phyloP scores from a whole-genome alignment of 37 sponge, comb jelly and placozoan genomes.

The Corticium candelabrum region DNA sequence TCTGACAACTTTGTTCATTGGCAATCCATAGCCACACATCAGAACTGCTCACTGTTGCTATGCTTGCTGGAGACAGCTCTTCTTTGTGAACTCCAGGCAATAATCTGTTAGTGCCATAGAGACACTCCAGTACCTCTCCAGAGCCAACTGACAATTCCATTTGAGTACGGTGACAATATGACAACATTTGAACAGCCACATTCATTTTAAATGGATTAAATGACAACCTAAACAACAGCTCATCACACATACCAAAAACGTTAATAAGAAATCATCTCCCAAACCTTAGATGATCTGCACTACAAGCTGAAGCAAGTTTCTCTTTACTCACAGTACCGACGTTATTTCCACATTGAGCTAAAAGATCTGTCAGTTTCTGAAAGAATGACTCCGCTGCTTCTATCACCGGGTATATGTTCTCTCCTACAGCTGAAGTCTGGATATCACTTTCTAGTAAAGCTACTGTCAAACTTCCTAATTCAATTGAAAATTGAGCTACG shows the following conservation, averaged over 20 bases:
- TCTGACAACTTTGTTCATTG: no score
- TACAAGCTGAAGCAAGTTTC: neutral
- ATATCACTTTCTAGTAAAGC: neutral
- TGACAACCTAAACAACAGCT: neutral
- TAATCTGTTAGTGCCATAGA: no score
- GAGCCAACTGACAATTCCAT: neutral
- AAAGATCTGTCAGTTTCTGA: neutral
- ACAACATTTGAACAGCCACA: neutral
- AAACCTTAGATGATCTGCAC: neutral
- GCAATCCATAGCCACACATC: no score
- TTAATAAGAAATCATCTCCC: no score
- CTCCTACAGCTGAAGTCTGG: neutral
- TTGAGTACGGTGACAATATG: neutral
- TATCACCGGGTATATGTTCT: neutral
- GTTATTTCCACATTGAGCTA: neutral
- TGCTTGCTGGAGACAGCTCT: neutral
- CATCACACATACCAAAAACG: no score
- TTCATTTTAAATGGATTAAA: neutral
- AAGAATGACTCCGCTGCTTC: neutral
- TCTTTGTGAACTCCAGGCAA: neutral
- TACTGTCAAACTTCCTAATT: neutral
- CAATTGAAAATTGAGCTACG: neutral
- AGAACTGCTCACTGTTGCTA: neutral
- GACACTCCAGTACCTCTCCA: constrained; percentile 7
- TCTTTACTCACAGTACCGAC: neutral